phyloP scores from a whole-genome alignment of 2,888 invertebrate genomes.

The Nymphalis urticae region DNA sequence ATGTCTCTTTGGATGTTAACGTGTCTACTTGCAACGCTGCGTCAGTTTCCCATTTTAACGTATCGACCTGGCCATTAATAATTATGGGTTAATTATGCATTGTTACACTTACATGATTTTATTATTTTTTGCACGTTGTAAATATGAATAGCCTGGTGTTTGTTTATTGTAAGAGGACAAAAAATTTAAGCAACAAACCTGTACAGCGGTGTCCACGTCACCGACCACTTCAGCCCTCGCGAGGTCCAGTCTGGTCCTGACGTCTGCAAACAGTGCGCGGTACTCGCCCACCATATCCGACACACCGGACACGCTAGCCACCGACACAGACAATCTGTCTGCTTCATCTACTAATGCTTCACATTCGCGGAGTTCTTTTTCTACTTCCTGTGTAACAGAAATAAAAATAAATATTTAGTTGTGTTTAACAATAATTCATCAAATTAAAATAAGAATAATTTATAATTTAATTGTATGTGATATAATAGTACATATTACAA shows the following conservation, averaged over 20 bases:
- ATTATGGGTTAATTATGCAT: background rate
- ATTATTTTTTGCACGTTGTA: no score
- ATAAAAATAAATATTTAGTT: background rate
- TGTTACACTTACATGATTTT: background rate
- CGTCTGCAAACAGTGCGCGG: conserved; percentile 65
- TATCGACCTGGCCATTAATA: conserved; percentile 83
- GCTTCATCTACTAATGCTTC: conserved; percentile 63
- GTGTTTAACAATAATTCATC: background rate
- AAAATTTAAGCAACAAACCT: conserved; percentile 49
- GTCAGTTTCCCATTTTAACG: conserved; percentile 88
- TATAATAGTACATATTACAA: background rate
- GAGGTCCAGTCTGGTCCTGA: conserved; percentile 58
- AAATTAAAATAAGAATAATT: background rate
- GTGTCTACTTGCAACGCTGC: conserved; percentile 92
- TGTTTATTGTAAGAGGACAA: no score
- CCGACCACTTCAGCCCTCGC: conserved; percentile 64
- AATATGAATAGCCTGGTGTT: no score
- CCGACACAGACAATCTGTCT: conserved; percentile 59
- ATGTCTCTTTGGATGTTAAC: conserved; percentile 91
- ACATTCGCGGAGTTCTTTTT: conserved; percentile 66
- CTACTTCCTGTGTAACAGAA: conserved; percentile 55
- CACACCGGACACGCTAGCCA: conserved; percentile 54
- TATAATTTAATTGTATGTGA: background rate
- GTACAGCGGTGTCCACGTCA: conserved; percentile 70
- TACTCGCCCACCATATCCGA: conserved; percentile 69